phyloP scores from a whole-genome alignment of 2,888 invertebrate genomes.

The Acanthosepion esculentum region DNA sequence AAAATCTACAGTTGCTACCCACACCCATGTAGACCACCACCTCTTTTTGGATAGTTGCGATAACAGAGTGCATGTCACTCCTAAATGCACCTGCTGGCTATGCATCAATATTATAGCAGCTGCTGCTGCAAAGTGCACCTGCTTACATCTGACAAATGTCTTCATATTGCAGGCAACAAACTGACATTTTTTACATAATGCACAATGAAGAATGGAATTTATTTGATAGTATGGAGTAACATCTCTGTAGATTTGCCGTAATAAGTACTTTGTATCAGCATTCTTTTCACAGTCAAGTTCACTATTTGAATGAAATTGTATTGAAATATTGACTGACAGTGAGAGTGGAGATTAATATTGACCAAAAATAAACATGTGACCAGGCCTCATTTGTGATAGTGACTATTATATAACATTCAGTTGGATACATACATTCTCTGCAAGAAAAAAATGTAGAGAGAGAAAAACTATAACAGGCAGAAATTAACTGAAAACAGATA shows the following conservation, averaged over 20 bases:
- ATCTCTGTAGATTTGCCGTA: too few species aligned
- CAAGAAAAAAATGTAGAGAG: too few species aligned
- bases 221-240: background rate
- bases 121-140: background rate
- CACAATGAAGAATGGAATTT: background rate
- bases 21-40: too few species aligned
- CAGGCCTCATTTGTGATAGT: background rate
- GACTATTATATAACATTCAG: background rate
- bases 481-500: too few species aligned
- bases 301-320: too few species aligned
- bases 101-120: background rate
- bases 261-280: too few species aligned
- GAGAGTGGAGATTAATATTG: background rate
- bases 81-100: background rate
- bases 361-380: background rate
- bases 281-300: too few species aligned
- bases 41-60: background rate
- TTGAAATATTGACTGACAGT: background rate
- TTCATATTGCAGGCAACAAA: background rate
- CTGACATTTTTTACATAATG: background rate
- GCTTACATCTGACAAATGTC: background rate
- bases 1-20: background rate
- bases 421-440: background rate
- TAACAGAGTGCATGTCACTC: background rate
- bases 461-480: too few species aligned